Percentiles rank a stretch among this genome's conserved stretches.
phyloP scores from a whole-genome alignment of 2,888 invertebrate species.

The Ormyrus pomaceus region DNA sequence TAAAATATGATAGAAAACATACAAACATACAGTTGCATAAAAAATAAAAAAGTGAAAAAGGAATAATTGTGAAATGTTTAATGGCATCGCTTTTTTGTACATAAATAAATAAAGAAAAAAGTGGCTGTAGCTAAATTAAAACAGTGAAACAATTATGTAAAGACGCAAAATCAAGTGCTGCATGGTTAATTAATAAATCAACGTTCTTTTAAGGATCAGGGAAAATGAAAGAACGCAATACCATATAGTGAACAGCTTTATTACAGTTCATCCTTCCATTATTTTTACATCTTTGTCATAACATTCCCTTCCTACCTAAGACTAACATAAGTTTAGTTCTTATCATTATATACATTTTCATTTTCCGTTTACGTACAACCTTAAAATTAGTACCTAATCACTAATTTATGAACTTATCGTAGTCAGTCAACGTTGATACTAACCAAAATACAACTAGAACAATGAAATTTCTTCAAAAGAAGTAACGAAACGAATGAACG shows the following conservation, averaged over 20 bases:
- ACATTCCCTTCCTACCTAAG: background rate
- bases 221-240: background rate
- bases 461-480: background rate
- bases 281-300: constrained; percentile 20
- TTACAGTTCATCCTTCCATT: constrained; percentile 3
- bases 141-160: too few relatives aligned
- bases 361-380: constrained; percentile 11
- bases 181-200: too few relatives aligned
- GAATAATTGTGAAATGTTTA: too few relatives aligned
- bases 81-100: too few relatives aligned
- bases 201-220: too few relatives aligned
- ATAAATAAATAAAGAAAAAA: too few relatives aligned
- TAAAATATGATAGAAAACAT: too few relatives aligned
- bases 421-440: constrained; percentile 29
- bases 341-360: background rate
- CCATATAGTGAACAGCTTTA: background rate
- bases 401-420: constrained; percentile 12
- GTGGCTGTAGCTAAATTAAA: too few relatives aligned
- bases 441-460: constrained; percentile 16
- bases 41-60: too few relatives aligned
- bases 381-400: background rate
- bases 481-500: background rate
- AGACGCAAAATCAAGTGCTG: too few relatives aligned
- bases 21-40: too few relatives aligned
- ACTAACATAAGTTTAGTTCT: background rate